phyloP scores from a whole-genome alignment of 2,888 invertebrate species.

The Himalopsyche anomala region DNA sequence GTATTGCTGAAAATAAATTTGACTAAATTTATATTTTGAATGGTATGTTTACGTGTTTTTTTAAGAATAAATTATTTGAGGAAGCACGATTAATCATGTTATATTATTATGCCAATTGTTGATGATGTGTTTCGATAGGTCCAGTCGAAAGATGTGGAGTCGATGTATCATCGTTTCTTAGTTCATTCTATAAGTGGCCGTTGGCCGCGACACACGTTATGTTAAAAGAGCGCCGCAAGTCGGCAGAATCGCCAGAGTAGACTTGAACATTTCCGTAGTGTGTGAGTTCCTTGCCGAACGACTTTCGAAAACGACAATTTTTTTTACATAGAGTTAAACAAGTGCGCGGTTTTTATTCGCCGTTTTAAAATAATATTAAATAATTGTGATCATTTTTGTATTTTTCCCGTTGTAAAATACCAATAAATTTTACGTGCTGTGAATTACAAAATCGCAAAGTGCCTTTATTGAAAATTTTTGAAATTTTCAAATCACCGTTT shows the following conservation, averaged over 20 bases:
- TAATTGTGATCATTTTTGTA: constrained; percentile 42
- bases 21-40: background rate
- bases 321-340: constrained; percentile 47
- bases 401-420: constrained; percentile 43
- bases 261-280: constrained; percentile 18
- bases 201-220: constrained; percentile 55
- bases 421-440: constrained; percentile 35
- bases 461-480: constrained; percentile 32
- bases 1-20: background rate
- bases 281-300: constrained; percentile 52
- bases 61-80: background rate
- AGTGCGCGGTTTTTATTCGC: constrained; percentile 36
- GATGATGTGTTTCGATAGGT: background rate
- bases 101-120: constrained; percentile 22
- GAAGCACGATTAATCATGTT: background rate
- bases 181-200: constrained; percentile 59
- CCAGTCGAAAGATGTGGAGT: constrained; percentile 32
- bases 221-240: background rate
- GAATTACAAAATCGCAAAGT: constrained; percentile 29
- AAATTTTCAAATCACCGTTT: background rate
- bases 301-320: constrained; percentile 51
- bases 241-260: constrained; percentile 16
- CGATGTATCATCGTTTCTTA: constrained; percentile 41
- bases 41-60: background rate
- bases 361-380: background rate